Conservation (phyloP, 2,797 vertebrate genomes). For the Brachyalestes nurse region DNA sequence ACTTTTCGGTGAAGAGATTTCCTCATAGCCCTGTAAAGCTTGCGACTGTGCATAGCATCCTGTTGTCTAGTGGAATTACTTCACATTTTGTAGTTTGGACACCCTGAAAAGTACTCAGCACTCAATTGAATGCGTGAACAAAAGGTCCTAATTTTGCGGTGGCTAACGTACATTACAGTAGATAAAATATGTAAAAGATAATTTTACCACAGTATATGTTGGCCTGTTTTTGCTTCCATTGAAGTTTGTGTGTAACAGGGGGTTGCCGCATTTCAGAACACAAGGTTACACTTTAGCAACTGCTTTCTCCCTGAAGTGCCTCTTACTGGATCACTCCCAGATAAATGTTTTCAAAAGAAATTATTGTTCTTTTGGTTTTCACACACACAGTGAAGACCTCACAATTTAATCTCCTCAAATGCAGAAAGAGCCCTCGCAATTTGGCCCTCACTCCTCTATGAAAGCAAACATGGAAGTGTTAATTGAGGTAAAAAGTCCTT, state of each 20-base stretch:
- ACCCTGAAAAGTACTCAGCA: slow-evolving; percentile 7
- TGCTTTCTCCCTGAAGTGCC: slow-evolving; percentile 80
- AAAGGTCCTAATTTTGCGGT: slow-evolving; percentile 7
- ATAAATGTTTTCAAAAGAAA: slow-evolving; percentile 85
- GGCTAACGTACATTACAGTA: slow-evolving; percentile 8
- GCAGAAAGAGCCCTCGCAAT: slow-evolving; percentile 66
- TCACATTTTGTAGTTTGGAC: neutral
- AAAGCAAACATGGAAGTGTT: slow-evolving; percentile 75
- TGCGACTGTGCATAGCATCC: neutral
- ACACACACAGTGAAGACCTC: slow-evolving; percentile 72
- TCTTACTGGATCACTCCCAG: slow-evolving; percentile 77
- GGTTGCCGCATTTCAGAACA: slow-evolving; percentile 76
- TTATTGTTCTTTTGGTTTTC: slow-evolving; percentile 86
- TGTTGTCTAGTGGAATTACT: neutral
- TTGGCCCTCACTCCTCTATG: slow-evolving; percentile 64
- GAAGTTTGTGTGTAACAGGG: slow-evolving; percentile 62
- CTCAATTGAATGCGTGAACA: slow-evolving; percentile 6
- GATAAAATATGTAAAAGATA: slow-evolving; percentile 42
- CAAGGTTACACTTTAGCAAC: slow-evolving; percentile 84
- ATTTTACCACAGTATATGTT: slow-evolving; percentile 30
- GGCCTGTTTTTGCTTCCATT: slow-evolving; percentile 44
- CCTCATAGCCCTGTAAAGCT: neutral
- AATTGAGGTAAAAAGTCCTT: slow-evolving; percentile 82
- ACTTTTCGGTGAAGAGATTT: neutral
- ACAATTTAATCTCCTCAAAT: slow-evolving; percentile 62